Base-by-base conservation (phyloP, 2,113 vertebrate species). In the Poeciliopsis turrubarensis region DNA sequence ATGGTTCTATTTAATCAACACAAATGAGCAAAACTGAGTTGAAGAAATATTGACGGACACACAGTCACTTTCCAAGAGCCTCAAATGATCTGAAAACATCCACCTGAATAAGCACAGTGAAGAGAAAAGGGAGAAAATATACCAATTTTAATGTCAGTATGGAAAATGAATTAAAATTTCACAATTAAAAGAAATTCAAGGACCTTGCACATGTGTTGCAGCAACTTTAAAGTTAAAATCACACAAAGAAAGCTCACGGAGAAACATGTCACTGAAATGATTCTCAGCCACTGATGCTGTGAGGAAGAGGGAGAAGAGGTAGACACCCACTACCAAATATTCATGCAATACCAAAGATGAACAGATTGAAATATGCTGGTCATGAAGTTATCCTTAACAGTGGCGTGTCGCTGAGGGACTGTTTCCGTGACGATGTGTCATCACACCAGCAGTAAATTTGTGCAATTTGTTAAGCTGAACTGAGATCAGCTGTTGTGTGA, bases 211-310 rank as follows among this genome's bases (percentile, higher is more conserved):
- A 12, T 65, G 66, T 63, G 60, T 68, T 62, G 63, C 73, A 79
- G 63, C 10, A 29, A 51, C 54, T 60, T 47, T 65, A 79, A 79
- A 76, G 31, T 79, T 64, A 68, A 37, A 78, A 78, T 64, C 75
- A 72, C 64, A 80, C 69, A 67, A 3, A n/a, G 74, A 81, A 27
- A 73, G 39, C 64, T 44, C 64, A 74, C 71, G 66, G 65, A 13
- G 65, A 87, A 74, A 82, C 72, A 68, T 66, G 76, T 66, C 66
- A 81, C 84, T 67, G 41, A 70, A 73, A 83, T 77, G 72, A 83
- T 71, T 85, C 81, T 78, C 83, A 87, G 81, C 78, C 44, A 83
- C 62, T 29, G 70, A 77, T 69, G 25, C 60, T 1, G 27, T 5
- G 26, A 27, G 83, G 37, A 29, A 60, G 47, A 65, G 75, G 34